Conservation (phyloP, 2,888 invertebrate species). For the Polia nebulosa region DNA sequence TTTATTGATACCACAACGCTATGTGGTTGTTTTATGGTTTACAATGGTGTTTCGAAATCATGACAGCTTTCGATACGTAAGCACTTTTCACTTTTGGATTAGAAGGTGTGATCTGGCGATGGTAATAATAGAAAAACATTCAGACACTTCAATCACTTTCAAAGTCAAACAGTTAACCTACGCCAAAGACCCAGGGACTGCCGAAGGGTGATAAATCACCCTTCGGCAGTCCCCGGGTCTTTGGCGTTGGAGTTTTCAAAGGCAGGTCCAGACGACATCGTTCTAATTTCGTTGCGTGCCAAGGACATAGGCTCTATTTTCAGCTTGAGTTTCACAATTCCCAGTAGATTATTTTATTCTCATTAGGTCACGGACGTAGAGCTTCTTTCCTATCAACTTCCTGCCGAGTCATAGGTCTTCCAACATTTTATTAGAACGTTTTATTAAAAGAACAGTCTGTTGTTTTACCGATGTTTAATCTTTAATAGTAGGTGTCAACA, state of each 20-base stretch:
- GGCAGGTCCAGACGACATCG: background rate
- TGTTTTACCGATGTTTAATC: constrained; percentile 3
- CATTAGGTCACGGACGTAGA: constrained; percentile 23
- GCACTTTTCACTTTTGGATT: constrained; percentile 4
- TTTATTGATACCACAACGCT: constrained; percentile 64
- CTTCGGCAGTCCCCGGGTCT: no score
- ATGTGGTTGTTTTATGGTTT: constrained; percentile 50
- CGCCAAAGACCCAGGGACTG: no score
- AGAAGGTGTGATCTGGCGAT: background rate
- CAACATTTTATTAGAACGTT: constrained; percentile 24
- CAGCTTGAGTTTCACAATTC: constrained; percentile 9
- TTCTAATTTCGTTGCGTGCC: background rate
- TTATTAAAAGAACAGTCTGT: constrained; percentile 19
- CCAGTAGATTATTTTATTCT: background rate
- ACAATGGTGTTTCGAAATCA: constrained; percentile 45
- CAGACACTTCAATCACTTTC: background rate
- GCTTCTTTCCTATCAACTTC: constrained; percentile 8
- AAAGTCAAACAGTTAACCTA: background rate
- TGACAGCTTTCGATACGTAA: constrained; percentile 33
- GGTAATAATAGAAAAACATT: background rate
- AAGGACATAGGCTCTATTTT: background rate
- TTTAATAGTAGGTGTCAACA: no score
- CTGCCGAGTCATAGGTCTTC: constrained; percentile 2
- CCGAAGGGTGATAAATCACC: background rate
- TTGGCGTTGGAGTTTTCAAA: background rate